These are phyloP conservation scores for Hylomyscus alleni DNA, from an alignment of 2,797 vertebrate genomes.

Conservation along the genomic window DNA sequence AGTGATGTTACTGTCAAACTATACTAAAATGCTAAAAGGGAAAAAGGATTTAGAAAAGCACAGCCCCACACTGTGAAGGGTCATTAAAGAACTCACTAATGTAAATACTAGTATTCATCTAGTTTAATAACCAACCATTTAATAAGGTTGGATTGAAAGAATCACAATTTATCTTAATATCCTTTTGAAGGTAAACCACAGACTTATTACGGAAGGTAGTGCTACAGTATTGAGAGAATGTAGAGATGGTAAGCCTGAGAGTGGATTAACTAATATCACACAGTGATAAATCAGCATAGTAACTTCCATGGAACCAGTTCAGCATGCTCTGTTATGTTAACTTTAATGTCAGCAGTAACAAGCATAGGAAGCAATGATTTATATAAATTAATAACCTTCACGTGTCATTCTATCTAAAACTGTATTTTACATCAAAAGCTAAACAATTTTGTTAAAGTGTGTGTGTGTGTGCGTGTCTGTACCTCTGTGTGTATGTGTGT, in stretches of 20 bases:
- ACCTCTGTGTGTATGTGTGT: background rate
- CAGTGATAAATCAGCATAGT: background rate
- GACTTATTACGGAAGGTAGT: background rate
- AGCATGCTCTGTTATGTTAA: background rate
- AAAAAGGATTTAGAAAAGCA: background rate
- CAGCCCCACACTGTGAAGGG: background rate
- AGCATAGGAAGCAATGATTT: background rate
- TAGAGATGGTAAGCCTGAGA: background rate
- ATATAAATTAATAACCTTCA: background rate
- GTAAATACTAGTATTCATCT: constrained; percentile 32
- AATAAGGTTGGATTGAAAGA: background rate
- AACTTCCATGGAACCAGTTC: background rate
- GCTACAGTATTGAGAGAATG: background rate
- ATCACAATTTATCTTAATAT: constrained; percentile 25
- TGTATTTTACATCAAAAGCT: background rate
- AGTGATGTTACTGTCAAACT: constrained; percentile 41
- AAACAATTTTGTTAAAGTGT: background rate
- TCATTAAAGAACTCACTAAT: constrained; percentile 50
- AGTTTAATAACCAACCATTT: too few species aligned
- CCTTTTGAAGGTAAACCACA: background rate
- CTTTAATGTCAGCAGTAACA: background rate
- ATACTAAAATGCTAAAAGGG: background rate
- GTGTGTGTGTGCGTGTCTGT: too few species aligned
- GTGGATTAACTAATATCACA: background rate
- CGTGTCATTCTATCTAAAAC: background rate